Evolutionary conservation across 2,797 vertebrate genomes (phyloP).

Genomic region (Nyctibius grandis): DNA sequence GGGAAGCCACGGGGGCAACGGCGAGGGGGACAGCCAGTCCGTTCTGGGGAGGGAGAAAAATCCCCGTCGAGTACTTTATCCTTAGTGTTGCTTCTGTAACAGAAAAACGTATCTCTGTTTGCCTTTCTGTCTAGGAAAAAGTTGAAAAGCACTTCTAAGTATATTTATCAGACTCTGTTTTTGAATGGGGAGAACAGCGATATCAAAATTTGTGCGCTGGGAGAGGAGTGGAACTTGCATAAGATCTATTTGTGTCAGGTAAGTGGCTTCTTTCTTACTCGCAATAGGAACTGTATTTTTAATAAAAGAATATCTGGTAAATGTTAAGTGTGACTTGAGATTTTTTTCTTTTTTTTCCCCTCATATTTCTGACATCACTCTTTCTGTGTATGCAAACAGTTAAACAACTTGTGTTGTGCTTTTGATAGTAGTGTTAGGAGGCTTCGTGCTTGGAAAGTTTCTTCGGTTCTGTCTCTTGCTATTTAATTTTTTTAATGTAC

Average conservation of each 20-base stretch:
- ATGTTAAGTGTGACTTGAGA: neutral
- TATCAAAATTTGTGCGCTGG: constrained; percentile 92
- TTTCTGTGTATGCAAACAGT: neutral
- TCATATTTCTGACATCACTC: rapidly evolving
- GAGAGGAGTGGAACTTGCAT: constrained; percentile 96
- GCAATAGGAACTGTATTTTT: neutral
- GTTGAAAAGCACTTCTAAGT: constrained; percentile 93
- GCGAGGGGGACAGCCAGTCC: rapidly evolving
- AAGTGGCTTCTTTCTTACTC: neutral
- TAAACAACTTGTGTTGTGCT: neutral
- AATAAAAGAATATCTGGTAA: neutral
- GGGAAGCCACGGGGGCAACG: neutral
- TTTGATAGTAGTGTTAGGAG: rapidly evolving
- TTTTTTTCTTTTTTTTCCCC: rapidly evolving
- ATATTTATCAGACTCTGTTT: constrained; percentile 97
- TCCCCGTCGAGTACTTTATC: rapidly evolving
- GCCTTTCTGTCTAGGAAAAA: constrained; percentile 83
- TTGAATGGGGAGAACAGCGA: constrained; percentile 97
- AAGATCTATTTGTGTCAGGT: constrained; percentile 98
- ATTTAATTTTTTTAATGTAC: neutral
- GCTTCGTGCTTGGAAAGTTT: neutral
- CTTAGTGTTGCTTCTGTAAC: too few relatives aligned
- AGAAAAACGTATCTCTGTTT: neutral
- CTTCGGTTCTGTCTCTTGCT: neutral
- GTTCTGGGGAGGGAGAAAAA: rapidly evolving